Evolutionary conservation across 1,140 invertebrate species (phyloP).

Genomic region (Drosophila busckii): DNA sequence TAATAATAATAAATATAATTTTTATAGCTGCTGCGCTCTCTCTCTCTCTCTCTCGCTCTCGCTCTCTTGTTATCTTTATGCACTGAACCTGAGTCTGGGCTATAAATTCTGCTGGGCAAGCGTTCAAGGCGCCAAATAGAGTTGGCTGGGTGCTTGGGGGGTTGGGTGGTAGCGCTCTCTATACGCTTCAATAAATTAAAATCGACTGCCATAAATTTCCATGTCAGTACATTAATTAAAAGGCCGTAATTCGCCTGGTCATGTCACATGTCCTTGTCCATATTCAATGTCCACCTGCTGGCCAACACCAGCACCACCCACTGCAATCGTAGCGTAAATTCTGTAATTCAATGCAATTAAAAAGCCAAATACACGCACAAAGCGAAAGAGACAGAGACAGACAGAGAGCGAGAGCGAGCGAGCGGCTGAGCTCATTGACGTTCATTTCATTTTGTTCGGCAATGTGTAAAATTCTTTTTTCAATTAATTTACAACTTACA

Average conservation of each 20-base stretch:
- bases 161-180: conserved; percentile 11
- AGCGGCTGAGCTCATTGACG: too few relatives aligned
- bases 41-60: not conserved
- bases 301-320: not conserved
- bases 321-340: conserved; percentile 24
- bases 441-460: too few relatives aligned
- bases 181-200: conserved; percentile 72
- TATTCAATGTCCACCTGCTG: not conserved
- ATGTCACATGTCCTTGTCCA: conserved; percentile 35
- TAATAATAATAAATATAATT: conserved; percentile 75
- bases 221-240: conserved; percentile 78
- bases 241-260: conserved; percentile 64
- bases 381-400: not conserved
- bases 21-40: conserved; percentile 48
- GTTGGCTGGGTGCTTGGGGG: conserved; percentile 1
- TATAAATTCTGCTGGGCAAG: conserved; percentile 49
- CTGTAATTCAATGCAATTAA: conserved; percentile 55
- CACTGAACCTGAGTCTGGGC: conserved; percentile 37
- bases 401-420: not conserved
- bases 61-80: not conserved
- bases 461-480: too few relatives aligned
- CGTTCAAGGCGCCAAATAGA: conserved; percentile 21
- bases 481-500: too few relatives aligned
- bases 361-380: conserved; percentile 10
- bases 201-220: conserved; percentile 75